A percentile compares a stretch with the other conserved stretches of the same genome.
Evolutionary conservation across 2,113 vertebrate genomes (phyloP).

Genomic region (Trogon surrucura): DNA sequence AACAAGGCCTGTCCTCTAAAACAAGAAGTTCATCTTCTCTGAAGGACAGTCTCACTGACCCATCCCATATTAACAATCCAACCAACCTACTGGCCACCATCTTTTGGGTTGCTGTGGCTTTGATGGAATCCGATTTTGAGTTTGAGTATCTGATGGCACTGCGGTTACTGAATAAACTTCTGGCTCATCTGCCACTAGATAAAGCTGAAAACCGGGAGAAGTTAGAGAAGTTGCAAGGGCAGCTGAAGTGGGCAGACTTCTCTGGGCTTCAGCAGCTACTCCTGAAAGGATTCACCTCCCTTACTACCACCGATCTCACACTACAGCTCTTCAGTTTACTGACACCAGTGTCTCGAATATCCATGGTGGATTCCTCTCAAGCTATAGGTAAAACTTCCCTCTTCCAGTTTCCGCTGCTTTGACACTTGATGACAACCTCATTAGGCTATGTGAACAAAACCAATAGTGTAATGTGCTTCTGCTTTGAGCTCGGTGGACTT

Average conservation of each 20-base stretch:
- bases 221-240: constrained; percentile 94
- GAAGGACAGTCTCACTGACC: constrained; percentile 90
- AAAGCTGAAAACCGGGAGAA: constrained; percentile 94
- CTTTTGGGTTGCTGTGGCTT: constrained; percentile 96
- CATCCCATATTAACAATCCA: constrained; percentile 91
- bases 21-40: constrained; percentile 89
- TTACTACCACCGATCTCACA: constrained; percentile 92
- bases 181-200: constrained; percentile 93
- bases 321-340: constrained; percentile 96
- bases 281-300: constrained; percentile 96
- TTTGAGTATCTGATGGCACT: constrained; percentile 98
- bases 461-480: not conserved
- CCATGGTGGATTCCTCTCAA: constrained; percentile 98
- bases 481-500: not conserved
- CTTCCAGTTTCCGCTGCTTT: not conserved
- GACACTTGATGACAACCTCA: not conserved
- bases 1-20: constrained; percentile 84
- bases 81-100: constrained; percentile 92
- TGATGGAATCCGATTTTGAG: constrained; percentile 99
- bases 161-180: constrained; percentile 89
- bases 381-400: constrained; percentile 84
- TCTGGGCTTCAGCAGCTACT: constrained; percentile 95
- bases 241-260: constrained; percentile 96
- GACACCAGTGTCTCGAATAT: constrained; percentile 91
- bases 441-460: not conserved